phyloP scores from a whole-genome alignment of 2,113 vertebrate genomes.

The Psettodes erumei region DNA sequence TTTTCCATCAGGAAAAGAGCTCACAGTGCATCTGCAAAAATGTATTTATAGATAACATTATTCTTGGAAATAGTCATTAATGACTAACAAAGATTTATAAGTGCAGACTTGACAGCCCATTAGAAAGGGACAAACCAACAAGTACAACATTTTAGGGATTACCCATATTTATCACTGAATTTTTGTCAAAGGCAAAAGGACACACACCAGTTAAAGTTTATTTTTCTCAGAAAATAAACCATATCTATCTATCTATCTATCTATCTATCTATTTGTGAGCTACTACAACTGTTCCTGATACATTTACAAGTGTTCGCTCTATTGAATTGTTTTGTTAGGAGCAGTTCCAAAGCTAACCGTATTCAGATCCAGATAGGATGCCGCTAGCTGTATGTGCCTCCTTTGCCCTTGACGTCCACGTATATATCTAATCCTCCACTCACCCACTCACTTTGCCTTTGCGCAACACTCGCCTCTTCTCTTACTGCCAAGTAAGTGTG shows the following conservation, averaged over 20 bases:
- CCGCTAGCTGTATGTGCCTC: conserved; percentile 75
- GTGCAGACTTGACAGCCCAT: not conserved
- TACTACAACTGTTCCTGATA: conserved; percentile 36
- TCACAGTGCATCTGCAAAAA: not conserved
- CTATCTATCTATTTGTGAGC: too few relatives aligned
- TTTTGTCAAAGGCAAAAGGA: too few relatives aligned
- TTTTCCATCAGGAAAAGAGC: not conserved
- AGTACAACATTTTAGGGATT: too few relatives aligned
- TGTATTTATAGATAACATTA: not conserved
- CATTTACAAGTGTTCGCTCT: conserved; percentile 46
- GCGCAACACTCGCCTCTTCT: conserved; percentile 64
- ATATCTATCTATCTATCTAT: too few relatives aligned
- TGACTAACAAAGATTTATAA: not conserved
- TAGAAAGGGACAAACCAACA: too few relatives aligned
- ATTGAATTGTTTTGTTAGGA: conserved; percentile 61
- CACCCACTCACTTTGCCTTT: conserved; percentile 72
- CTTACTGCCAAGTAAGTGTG: conserved; percentile 65
- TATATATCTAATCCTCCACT: conserved; percentile 73
- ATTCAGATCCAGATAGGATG: conserved; percentile 63
- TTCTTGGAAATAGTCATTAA: not conserved
- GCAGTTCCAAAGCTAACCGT: conserved; percentile 53
- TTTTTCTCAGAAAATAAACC: too few relatives aligned
- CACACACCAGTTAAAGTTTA: too few relatives aligned
- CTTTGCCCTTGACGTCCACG: conserved; percentile 77
- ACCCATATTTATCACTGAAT: too few relatives aligned